Percentiles rank a stretch among this genome's conserved stretches.
phyloP scores from a whole-genome alignment of 2,797 vertebrate genomes.

The Myotis daubentonii region DNA sequence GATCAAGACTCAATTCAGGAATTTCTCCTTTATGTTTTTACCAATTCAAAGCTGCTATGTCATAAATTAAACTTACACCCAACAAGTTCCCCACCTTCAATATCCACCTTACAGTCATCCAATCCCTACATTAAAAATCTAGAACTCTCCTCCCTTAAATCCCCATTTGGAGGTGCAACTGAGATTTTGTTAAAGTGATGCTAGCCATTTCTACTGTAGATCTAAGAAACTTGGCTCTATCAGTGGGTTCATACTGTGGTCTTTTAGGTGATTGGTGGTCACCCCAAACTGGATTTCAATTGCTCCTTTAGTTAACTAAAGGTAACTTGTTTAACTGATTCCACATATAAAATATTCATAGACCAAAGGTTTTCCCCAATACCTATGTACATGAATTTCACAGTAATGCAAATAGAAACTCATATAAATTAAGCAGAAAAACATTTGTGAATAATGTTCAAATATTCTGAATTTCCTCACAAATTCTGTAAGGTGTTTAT shows the following conservation, averaged over 20 bases:
- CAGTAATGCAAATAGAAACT: neutral
- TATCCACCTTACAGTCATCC: neutral
- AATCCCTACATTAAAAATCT: neutral
- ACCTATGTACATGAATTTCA: slow-evolving; percentile 15
- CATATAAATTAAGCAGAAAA: neutral
- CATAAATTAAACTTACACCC: neutral
- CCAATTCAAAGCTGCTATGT: neutral
- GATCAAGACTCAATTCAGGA: neutral
- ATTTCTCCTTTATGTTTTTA: neutral
- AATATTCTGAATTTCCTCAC: neutral
- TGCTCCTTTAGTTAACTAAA: neutral
- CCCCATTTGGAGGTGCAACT: neutral
- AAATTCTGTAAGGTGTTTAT: neutral
- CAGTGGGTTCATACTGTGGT: neutral
- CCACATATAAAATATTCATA: neutral
- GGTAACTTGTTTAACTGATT: neutral
- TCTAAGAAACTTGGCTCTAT: neutral
- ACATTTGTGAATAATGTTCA: neutral
- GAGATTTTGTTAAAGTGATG: neutral
- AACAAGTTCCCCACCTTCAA: neutral
- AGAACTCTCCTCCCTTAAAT: neutral
- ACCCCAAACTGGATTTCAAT: neutral
- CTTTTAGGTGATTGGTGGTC: neutral
- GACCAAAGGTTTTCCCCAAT: neutral
- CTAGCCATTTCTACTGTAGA: neutral